A percentile compares a stretch with the other conserved stretches of the same genome.
These are phyloP conservation scores for Neodiprion fabricii DNA, from an alignment of 1,140 invertebrate species.

Conservation along the genomic window DNA sequence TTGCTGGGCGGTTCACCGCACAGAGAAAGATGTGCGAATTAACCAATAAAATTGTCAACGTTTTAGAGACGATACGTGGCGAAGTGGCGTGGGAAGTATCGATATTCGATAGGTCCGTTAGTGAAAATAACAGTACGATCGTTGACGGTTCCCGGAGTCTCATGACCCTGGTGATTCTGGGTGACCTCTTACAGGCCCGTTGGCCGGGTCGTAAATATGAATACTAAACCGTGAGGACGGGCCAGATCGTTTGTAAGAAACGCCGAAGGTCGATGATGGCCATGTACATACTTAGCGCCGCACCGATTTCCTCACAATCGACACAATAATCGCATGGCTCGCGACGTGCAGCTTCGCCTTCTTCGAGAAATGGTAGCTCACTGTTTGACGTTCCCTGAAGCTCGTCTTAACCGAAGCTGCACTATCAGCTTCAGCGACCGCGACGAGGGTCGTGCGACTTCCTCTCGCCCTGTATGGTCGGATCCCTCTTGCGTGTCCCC, in stretches of 20 bases:
- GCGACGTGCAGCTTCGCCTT: no score
- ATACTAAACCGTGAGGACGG: neutral
- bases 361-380: neutral
- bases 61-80: neutral
- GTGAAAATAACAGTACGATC: neutral
- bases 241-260: neutral
- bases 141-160: neutral
- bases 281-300: no score
- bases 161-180: constrained; percentile 9
- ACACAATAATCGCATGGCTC: no score
- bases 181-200: neutral
- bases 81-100: neutral
- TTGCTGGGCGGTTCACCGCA: no score
- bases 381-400: neutral
- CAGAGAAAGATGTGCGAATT: no score
- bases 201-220: constrained; percentile 8
- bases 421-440: constrained; percentile 1
- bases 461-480: neutral
- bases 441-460: neutral
- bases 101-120: neutral
- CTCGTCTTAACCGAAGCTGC: neutral
- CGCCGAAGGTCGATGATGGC: neutral
- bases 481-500: constrained; percentile 2
- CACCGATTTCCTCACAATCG: no score
- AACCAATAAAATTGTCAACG: no score